Evolutionary conservation across 2,797 vertebrate genomes (phyloP), one percentile per base, ranked within the genome.

Genomic region (Pangasius sanitwongsei): DNA sequence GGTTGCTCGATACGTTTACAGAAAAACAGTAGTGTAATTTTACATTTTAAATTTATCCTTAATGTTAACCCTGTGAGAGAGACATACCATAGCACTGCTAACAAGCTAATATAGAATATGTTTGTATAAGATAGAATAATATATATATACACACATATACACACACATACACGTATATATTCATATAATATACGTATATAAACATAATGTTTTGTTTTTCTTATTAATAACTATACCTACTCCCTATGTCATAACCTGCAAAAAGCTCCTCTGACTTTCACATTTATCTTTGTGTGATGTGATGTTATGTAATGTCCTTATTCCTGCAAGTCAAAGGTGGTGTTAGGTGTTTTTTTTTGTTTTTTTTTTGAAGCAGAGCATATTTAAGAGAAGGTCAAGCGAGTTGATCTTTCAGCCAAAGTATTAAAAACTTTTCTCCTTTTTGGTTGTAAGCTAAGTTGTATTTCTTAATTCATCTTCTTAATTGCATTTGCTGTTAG

Each of bases 321-420:
- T n/a, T 82, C 34, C 57, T 83, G 81, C 41, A n/a, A 44, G n/a
- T 65, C 18, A 83, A 81, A 25, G 20, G 18, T 20, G 6, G 74
- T 6, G 44, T 1, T 16, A n/a, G 28, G 28, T 65, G 11, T 65
- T 67, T 41, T 37, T 37, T 12, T 37, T 37, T 53, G 20, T 53
- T 57, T 69, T 57, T 34, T 59, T 34, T 59, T 61, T 28, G 2
- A 12, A 31, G 41, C 13, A 75, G 23, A 25, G 81, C 37, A 88
- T 59, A 82, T 92, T 93, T 0, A 77, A 87, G 23, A n/a, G 48
- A 69, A 61, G 87, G 83, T 89, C 72, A 81, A 88, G 86, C 11
- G 4, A 67, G 63, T 50, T 69, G 83, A 84, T 67, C 61, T 67
- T 50, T 9, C 28, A 34, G 63, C 28, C 63, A 69, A 55, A 53